Conservation (phyloP, 2,113 vertebrate genomes). For the Pyxicephalus adspersus region DNA sequence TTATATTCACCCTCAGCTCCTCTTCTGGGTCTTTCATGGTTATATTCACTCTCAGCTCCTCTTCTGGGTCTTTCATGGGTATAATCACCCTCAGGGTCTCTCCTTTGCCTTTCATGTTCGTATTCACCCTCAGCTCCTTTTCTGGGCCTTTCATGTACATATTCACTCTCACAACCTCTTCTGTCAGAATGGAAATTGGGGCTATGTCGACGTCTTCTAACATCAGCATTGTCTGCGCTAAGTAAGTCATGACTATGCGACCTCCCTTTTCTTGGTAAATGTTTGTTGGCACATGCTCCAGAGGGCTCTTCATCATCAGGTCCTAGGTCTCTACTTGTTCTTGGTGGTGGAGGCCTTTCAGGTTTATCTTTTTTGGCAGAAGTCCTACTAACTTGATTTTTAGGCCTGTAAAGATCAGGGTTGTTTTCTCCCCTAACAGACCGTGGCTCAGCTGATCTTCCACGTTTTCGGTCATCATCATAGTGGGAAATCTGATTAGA, state of each 20-base stretch:
- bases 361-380: constrained; percentile 67
- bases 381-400: constrained; percentile 55
- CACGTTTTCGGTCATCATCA: constrained; percentile 19
- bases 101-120: constrained; percentile 41
- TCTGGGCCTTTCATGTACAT: too few species aligned
- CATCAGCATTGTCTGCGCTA: constrained; percentile 35
- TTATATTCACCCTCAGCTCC: constrained; percentile 56
- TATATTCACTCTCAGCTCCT: too few species aligned
- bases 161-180: constrained; percentile 30
- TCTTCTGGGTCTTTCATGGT: constrained; percentile 47
- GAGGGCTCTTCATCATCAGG: background rate
- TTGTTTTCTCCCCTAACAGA: constrained; percentile 17
- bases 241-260: constrained; percentile 32
- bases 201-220: background rate
- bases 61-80: constrained; percentile 58
- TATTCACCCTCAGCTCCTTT: too few species aligned
- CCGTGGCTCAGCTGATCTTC: background rate
- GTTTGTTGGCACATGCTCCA: background rate
- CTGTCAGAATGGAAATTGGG: constrained; percentile 49
- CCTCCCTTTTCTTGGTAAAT: constrained; percentile 51
- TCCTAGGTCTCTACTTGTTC: constrained; percentile 11
- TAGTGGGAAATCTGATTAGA: constrained; percentile 11
- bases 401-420: constrained; percentile 52
- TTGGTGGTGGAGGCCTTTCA: constrained; percentile 63
- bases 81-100: constrained; percentile 57